Base-by-base conservation (phyloP, 2,888 invertebrate genomes). In the Cataglyphis rosenhaueri region DNA sequence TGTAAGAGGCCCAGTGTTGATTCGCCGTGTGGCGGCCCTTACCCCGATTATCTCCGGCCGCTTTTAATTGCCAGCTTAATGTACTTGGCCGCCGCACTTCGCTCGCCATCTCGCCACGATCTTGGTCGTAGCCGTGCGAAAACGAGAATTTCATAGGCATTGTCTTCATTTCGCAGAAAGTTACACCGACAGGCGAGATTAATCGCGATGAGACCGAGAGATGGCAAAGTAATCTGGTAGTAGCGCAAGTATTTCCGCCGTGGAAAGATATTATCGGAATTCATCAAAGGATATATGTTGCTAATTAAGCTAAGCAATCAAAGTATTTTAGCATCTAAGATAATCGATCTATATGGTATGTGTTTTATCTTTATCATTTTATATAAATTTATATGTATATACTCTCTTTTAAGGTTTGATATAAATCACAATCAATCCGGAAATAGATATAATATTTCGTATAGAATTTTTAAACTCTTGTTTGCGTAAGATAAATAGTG, bases 11-110 rank as follows among this genome's bases (percentile, higher is more conserved):
- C 73, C 78, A 41, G 48, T 38, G 73, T 79, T 85, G 84, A 85
- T 84, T 84, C 71, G 73, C 84, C 82, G 55, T 78, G 81, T 75
- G 78, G 71, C 74, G 74, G 41, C 59, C 59, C 78, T 74, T 84
- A 88, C 89, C 87, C 84, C 88, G 88, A 91, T 90, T 88, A 90
- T 85, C 87, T 84, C 70, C 59, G 48, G 79, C 84, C 83, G 73
- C 78, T 88, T 89, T 91, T 91, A 90, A 92, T 92, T 91, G 88
- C 88, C 84, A 83, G 86, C 88, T 88, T 91, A 91, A 92, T 90
- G 86, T 81, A 88, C 89, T 81, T 82, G 86, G 84, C 82, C 70
- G 35, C 52, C 61, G 75, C 82, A 32, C 66, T 82, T 57, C 81
- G 78, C 76, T 64, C 82, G 64, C 71, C 71, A 21, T 75, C 62